Evolutionary conservation across 1,140 invertebrate species (phyloP), one percentile per base, ranked within the genome.

Genomic region (Mycetomoellerius zeteki): DNA sequence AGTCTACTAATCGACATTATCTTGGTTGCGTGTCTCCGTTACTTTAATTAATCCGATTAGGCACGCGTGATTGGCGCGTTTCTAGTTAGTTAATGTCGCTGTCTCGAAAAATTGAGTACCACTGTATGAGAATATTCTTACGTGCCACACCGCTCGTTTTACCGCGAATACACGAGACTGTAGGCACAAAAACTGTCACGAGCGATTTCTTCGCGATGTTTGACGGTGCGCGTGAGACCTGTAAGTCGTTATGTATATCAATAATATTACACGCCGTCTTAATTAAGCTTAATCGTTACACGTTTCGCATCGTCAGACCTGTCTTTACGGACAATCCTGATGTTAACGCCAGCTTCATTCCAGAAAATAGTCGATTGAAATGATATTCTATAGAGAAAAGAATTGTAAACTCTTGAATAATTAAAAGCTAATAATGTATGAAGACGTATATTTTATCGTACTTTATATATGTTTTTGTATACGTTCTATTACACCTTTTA

Each of bases 51-150:
- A 80, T 80, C 62, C 60, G 43, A 52, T 24, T 16, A 24, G 12
- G 7, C 43, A 10, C 19, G 37, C 58, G 58, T 7, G 21, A 76
- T 43, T 43, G 47, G 47, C 47, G 14, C 47, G 14, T 65, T 27
- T 8, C 72, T 73, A 50, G 71, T 52, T 47, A 27, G 24, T 16
- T 16, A 19, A 24, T 10, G 30, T 43, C 75, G 58, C 21, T 19
- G 33, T 27, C 75, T 12, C 73, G 54, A 60, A 50, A 58, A 67
- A 67, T 67, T 80, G 76, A 80, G 76, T 67, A 67, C n/a, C 76
- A 80, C 76, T 80, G 60, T 27, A 12, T 65, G 62, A 80, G 43
- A 52, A 67, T 80, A 80, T 80, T 67, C 60, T 80, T 67, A 80
- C 60, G 43, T 67, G 60, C 43, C 43, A 21, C 14, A 43, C 30